Conservation (phyloP, 2,113 vertebrate species). For the Aplodontia rufa region DNA sequence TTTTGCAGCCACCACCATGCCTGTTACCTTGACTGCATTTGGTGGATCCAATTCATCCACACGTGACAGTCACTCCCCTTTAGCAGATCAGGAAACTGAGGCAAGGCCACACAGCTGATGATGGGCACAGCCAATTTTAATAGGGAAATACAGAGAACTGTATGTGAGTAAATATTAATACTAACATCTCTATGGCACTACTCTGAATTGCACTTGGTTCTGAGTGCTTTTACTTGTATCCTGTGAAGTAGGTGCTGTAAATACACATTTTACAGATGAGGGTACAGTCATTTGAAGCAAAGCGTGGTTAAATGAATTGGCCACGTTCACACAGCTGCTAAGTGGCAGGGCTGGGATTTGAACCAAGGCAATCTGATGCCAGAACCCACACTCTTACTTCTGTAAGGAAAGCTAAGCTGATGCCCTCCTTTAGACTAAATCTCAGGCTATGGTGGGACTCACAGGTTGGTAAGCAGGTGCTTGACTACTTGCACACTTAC, state of each 20-base stretch:
- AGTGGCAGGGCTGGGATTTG: conserved; percentile 23
- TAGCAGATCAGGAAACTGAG: conserved; percentile 30
- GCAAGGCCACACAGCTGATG: conserved; percentile 30
- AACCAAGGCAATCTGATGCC: conserved; percentile 36
- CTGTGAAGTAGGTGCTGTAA: background rate
- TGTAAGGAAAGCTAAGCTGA: conserved; percentile 10
- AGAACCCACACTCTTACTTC: background rate
- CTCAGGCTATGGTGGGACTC: background rate
- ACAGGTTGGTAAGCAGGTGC: background rate
- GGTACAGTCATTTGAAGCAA: background rate
- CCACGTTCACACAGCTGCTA: conserved; percentile 26
- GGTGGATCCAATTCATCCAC: conserved; percentile 6
- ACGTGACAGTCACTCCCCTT: conserved; percentile 10
- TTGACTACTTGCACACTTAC: background rate
- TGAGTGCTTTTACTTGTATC: background rate
- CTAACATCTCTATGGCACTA: background rate
- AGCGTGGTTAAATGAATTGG: conserved; percentile 8
- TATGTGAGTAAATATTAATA: background rate
- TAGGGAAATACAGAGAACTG: background rate
- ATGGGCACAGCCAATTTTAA: background rate
- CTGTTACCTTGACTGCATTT: conserved; percentile 38
- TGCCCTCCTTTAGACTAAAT: background rate
- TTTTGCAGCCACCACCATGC: background rate
- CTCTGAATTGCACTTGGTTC: background rate
- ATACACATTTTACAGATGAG: conserved; percentile 40